Conservation (phyloP, 2,113 vertebrate genomes). For the Varanus salvator region DNA sequence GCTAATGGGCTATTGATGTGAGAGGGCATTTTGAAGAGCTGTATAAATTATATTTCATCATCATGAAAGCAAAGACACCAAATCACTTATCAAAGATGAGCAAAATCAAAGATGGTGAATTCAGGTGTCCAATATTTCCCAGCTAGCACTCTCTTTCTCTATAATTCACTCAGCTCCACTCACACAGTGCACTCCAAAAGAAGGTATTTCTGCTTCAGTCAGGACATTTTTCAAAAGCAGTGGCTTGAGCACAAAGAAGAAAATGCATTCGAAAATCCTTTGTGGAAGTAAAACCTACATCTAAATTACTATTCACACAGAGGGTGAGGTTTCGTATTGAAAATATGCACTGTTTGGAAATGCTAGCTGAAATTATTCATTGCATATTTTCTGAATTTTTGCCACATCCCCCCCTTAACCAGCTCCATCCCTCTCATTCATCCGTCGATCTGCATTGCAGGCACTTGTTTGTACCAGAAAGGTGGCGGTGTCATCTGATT, state of each 20-base stretch:
- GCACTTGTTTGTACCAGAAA: too few relatives aligned
- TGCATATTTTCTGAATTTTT: background rate
- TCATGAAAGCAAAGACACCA: background rate
- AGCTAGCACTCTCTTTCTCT: background rate
- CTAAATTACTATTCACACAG: slow-evolving; percentile 25
- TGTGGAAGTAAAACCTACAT: slow-evolving; percentile 11
- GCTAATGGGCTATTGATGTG: background rate
- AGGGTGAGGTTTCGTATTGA: background rate
- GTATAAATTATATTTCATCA: background rate
- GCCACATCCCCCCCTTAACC: background rate
- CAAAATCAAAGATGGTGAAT: background rate
- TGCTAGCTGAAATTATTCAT: too few relatives aligned
- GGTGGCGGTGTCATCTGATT: background rate
- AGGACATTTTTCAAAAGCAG: background rate
- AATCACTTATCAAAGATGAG: background rate
- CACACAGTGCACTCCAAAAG: slow-evolving; percentile 12
- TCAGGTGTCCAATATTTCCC: background rate
- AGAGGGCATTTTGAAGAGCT: background rate
- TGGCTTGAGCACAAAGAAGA: background rate
- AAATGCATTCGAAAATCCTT: background rate
- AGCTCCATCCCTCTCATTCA: background rate
- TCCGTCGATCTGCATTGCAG: background rate
- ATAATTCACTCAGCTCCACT: background rate
- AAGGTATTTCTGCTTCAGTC: background rate
- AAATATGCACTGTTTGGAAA: background rate